A percentile compares a stretch with the other conserved stretches of the same genome.
These are phyloP conservation scores for Drosophila seguyi DNA, from an alignment of 1,140 invertebrate genomes.

Conservation along the genomic window DNA sequence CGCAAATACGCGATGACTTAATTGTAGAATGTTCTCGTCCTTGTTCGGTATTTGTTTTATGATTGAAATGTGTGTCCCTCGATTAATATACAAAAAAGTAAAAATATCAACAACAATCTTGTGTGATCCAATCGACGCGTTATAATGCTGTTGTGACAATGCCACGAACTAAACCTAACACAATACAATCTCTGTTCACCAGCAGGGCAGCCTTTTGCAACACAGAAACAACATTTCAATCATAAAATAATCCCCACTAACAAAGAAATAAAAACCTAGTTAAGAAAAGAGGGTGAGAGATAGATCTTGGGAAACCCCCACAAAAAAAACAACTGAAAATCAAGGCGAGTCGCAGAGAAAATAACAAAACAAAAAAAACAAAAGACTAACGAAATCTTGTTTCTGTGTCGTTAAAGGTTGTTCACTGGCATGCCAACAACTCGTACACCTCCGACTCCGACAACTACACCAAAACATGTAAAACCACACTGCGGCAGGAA, in stretches of 20 bases:
- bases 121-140: slow-evolving; percentile 36
- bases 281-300: slow-evolving; percentile 29
- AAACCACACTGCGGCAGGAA: slow-evolving; percentile 48
- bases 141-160: slow-evolving; percentile 35
- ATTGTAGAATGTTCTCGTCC: slow-evolving; percentile 39
- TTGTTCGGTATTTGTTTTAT: slow-evolving; percentile 82
- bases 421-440: slow-evolving; percentile 79
- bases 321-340: slow-evolving; percentile 22
- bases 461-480: slow-evolving; percentile 74
- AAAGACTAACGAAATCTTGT: slow-evolving; percentile 85
- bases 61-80: slow-evolving; percentile 85
- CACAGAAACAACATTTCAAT: slow-evolving; percentile 86
- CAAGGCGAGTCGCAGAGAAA: slow-evolving; percentile 10
- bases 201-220: slow-evolving; percentile 84
- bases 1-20: slow-evolving; percentile 51
- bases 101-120: slow-evolving; percentile 9
- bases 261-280: slow-evolving; percentile 42
- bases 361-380: slow-evolving; percentile 42
- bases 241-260: slow-evolving; percentile 75
- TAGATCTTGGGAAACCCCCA: slow-evolving; percentile 7
- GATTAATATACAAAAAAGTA: slow-evolving; percentile 33
- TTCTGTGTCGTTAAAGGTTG: slow-evolving; percentile 86
- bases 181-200: slow-evolving; percentile 78
- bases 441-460: slow-evolving; percentile 61
- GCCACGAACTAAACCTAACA: slow-evolving; percentile 69